phyloP scores from a whole-genome alignment of 2,797 vertebrate species.

The Sebastes dallii region DNA sequence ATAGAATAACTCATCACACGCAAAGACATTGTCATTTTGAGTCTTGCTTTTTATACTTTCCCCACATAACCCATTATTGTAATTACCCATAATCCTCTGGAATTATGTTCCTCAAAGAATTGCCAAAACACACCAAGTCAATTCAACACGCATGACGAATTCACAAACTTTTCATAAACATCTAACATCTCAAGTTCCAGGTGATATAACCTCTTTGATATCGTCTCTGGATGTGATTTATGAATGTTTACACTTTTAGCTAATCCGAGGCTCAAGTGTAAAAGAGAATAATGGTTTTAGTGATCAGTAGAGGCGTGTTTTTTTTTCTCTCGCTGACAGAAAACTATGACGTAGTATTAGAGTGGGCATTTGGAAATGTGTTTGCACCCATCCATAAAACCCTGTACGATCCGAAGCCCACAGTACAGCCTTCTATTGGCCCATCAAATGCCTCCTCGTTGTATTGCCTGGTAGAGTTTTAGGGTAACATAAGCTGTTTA shows the following conservation, averaged over 20 bases:
- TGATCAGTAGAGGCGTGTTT: constrained; percentile 32
- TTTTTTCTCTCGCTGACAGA: constrained; percentile 1
- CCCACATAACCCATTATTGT: constrained; percentile 23
- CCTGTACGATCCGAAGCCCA: constrained; percentile 42
- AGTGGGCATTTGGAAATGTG: constrained; percentile 40
- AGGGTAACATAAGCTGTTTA: constrained; percentile 56
- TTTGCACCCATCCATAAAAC: constrained; percentile 50
- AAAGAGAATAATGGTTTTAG: constrained; percentile 44
- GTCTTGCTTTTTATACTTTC: constrained; percentile 25
- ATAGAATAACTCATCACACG: constrained; percentile 7
- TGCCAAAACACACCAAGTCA: constrained; percentile 67
- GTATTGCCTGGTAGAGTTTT: constrained; percentile 64
- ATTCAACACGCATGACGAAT: constrained; percentile 25
- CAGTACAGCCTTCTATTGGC: constrained; percentile 63
- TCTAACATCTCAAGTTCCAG: constrained; percentile 42
- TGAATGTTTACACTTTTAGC: constrained; percentile 49
- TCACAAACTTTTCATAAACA: constrained; percentile 34
- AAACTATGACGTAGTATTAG: constrained; percentile 32
- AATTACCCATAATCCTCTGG: constrained; percentile 51
- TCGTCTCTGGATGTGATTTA: constrained; percentile 57
- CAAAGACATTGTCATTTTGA: constrained; percentile 12
- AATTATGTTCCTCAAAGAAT: constrained; percentile 54
- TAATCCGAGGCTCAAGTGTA: constrained; percentile 42
- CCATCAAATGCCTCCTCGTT: constrained; percentile 65
- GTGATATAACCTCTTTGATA: constrained; percentile 36